Conservation (phyloP, 1,140 invertebrate species). For the Drosophila mayri region DNA sequence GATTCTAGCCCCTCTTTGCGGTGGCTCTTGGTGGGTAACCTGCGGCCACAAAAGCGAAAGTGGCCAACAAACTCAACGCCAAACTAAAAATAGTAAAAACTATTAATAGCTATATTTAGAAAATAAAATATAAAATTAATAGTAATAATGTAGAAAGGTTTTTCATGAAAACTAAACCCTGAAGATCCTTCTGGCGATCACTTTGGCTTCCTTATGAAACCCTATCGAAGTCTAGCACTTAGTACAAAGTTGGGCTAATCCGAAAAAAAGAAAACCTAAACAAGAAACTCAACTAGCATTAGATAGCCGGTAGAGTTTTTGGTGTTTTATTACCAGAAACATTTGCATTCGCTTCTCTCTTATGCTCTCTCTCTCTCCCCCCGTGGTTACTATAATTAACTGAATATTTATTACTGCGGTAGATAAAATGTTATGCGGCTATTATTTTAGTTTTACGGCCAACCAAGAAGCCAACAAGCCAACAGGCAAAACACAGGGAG, state of each 20-base stretch:
- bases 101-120: too few species aligned
- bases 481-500: slow-evolving; percentile 14
- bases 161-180: neutral
- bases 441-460: slow-evolving; percentile 83
- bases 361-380: neutral
- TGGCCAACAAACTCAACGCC: neutral
- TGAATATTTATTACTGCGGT: slow-evolving; percentile 83
- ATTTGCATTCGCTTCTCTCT: slow-evolving; percentile 44
- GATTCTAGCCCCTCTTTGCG: slow-evolving; percentile 3
- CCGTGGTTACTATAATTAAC: slow-evolving; percentile 74
- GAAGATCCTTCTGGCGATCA: neutral
- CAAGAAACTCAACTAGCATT: slow-evolving; percentile 9
- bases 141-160: neutral
- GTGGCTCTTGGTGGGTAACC: neutral
- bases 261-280: neutral
- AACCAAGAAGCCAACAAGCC: slow-evolving; percentile 48
- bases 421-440: slow-evolving; percentile 83
- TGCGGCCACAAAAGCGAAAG: slow-evolving; percentile 11
- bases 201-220: neutral
- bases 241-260: slow-evolving; percentile 10
- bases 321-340: slow-evolving; percentile 52
- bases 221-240: neutral
- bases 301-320: slow-evolving; percentile 38
- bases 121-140: neutral
- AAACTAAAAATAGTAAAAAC: neutral